Base-by-base conservation (phyloP, 2,797 vertebrate species). In the Melanotaenia boesemani region DNA sequence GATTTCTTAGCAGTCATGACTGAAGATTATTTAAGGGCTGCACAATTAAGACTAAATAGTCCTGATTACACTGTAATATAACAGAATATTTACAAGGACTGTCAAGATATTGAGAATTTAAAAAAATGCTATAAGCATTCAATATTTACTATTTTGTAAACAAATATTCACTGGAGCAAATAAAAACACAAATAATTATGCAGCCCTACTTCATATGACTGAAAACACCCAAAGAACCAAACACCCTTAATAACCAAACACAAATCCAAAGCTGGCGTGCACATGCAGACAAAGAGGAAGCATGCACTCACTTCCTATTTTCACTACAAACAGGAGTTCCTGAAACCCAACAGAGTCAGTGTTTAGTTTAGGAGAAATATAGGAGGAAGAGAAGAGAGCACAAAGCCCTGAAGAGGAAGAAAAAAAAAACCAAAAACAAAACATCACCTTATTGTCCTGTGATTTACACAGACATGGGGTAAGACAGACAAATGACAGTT, bases 361-460 rank as follows among this genome's bases (percentile, higher is more conserved):
- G 77, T 86, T 77, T 79, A 90, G 91, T 94, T 89, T 66, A 57
- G 30, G 24, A 68, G 87, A 65, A 52, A 67, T 5, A 78, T 18
- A 76, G 67, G 46, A 78, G 32, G 83, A 89, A 77, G 80, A 80
- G 64, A 64, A 90, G 55, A 67, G 80, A 87, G 82, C 82, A 92
- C 89, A 85, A 71, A 78, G 39, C 71, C 91, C 89, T 86, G 85
- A 64, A 12, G 12, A 26, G 0, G 37, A 20, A 44, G 1, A 13
- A 20, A 1, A n/a, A 39, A 41, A 24, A 22, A 2, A 77, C 71
- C 89, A 90, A 83, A 75, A 72, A 92, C 92, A 90, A 92, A 91
- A 85, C 6, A 91, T 98, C 96, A 99, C 98, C 98, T 99, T 95
- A 82, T 97, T 94, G 87, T 99, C 98, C 98, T 99, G 94, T 86